Evolutionary conservation across 2,113 vertebrate species (phyloP).

Genomic region (Sprattus sprattus): DNA sequence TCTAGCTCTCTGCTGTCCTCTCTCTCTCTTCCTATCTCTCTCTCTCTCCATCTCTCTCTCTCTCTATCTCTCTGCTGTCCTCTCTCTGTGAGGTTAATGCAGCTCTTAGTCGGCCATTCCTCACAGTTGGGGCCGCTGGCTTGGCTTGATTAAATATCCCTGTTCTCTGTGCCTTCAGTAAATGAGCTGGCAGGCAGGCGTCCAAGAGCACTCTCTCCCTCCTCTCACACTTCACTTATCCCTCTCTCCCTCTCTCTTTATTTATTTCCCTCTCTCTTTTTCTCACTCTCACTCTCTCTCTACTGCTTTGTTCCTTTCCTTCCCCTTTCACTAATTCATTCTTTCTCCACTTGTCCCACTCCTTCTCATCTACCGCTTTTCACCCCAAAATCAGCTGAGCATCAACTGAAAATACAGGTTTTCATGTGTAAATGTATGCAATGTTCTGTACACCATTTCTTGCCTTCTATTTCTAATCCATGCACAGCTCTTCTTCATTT

Average conservation of each 20-base stretch:
- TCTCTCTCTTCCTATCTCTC: slow-evolving; percentile 31
- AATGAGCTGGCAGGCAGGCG: slow-evolving; percentile 16
- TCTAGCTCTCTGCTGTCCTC: no score
- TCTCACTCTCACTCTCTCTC: background rate
- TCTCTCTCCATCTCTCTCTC: slow-evolving; percentile 19
- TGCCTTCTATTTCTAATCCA: background rate
- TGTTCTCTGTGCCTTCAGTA: background rate
- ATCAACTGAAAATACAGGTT: background rate
- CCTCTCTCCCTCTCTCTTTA: background rate
- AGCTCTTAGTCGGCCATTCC: background rate
- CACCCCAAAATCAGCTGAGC: background rate
- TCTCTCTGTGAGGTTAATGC: slow-evolving; percentile 35
- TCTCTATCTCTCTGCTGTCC: slow-evolving; percentile 14
- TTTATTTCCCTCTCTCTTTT: background rate
- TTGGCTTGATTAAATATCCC: slow-evolving; percentile 22
- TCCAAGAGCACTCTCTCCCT: background rate
- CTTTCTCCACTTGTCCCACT: background rate
- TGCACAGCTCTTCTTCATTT: background rate
- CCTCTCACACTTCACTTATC: background rate
- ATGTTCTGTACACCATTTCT: background rate
- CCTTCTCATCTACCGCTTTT: background rate
- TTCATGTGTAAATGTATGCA: background rate
- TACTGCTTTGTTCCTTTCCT: background rate
- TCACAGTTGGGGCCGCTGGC: background rate
- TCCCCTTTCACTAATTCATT: background rate